phyloP scores from a whole-genome alignment of 2,888 invertebrate genomes.

The Drosophila falleni region DNA sequence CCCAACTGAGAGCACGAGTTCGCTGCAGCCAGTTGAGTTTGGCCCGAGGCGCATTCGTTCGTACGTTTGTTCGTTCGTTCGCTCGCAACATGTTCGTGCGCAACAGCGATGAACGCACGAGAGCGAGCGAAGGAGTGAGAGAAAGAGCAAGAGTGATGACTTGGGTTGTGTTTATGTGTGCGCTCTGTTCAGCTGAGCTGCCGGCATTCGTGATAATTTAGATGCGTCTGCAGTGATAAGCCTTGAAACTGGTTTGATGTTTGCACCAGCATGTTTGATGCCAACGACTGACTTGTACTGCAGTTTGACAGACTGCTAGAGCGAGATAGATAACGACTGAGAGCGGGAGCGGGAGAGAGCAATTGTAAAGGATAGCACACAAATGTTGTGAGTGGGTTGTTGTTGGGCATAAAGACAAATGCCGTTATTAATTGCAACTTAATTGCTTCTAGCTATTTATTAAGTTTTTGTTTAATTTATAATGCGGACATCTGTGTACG shows the following conservation, averaged over 20 bases:
- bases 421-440: conserved; percentile 79
- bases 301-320: conserved; percentile 44
- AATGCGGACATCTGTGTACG: conserved; percentile 50
- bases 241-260: conserved; percentile 74
- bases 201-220: conserved; percentile 78
- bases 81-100: conserved; percentile 70
- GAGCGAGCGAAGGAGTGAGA: neutral
- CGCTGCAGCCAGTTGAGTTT: conserved; percentile 43
- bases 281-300: conserved; percentile 38
- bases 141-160: conserved; percentile 33
- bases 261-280: conserved; percentile 72
- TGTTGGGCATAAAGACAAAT: conserved; percentile 46
- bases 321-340: neutral
- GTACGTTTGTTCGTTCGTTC: conserved; percentile 23
- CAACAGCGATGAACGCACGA: conserved; percentile 19
- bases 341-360: neutral
- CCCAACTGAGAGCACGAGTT: conserved; percentile 42
- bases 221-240: conserved; percentile 74
- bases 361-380: conserved; percentile 8
- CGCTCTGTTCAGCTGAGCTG: conserved; percentile 48
- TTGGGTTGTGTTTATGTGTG: conserved; percentile 70
- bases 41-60: conserved; percentile 33
- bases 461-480: conserved; percentile 81
- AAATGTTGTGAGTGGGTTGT: conserved; percentile 17
- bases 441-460: conserved; percentile 72